Evolutionary conservation across 2,113 vertebrate species (phyloP), one percentile per base, ranked within the genome.

Genomic region (Falco punctatus): DNA sequence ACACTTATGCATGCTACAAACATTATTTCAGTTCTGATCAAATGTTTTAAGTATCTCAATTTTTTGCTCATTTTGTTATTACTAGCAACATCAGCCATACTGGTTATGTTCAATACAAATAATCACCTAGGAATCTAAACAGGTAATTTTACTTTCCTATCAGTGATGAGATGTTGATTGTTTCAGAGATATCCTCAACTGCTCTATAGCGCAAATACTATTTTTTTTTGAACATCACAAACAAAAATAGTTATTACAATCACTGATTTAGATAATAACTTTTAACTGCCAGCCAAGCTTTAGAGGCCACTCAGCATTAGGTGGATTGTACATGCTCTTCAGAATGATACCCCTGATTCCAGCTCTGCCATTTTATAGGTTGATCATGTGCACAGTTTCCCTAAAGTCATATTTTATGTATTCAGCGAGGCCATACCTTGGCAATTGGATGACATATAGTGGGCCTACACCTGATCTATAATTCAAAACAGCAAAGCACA

Each of bases 1-100:
- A 74, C n/a, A 49, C 3, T 27, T 49, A 24, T 1, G 11, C 35
- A 28, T 9, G 13, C 27, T 64, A 35, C 11, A 85, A 88, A 65
- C 2, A 6, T 61, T 20, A 69, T 49, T 89, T 90, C 30, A 73
- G 35, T 17, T 86, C 33, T 62, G 20, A 82, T 52, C 19, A 20
- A 59, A 13, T 26, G 5, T 44, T 71, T 85, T 80, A 40, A 2
- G 2, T 48, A 49, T 26, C 49, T 58, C 40, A 20, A 0, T 28
- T 69, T 92, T 81, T 75, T 40, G 11, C 6, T 66, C 22, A 28
- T 82, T 12, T 20, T 32, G 14, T 27, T 46, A 20, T 55, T 55
- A 27, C 15, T 9, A 57, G 28, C 3, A 6, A 11, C 1, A 4
- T 16, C 33, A 75, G n/a, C 44, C 44, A n/a, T 4, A 1, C 8